phyloP scores from a whole-genome alignment of 2,797 vertebrate species.

The Argentina silus region DNA sequence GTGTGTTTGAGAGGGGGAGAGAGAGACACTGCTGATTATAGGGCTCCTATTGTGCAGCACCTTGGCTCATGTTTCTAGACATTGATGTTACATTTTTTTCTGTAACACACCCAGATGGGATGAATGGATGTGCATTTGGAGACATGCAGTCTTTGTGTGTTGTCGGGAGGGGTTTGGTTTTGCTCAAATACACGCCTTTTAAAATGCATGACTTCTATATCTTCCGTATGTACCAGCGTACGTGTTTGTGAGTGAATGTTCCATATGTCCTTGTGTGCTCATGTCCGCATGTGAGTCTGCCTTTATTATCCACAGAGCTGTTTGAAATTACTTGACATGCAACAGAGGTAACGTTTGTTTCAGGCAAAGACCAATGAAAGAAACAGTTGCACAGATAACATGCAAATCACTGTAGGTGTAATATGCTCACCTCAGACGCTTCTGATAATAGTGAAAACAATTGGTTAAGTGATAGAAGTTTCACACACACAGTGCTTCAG shows the following conservation, averaged over 20 bases:
- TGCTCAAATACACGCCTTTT: slow-evolving; percentile 64
- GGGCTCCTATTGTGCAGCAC: slow-evolving; percentile 65
- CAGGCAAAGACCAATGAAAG: neutral
- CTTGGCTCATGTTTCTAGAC: slow-evolving; percentile 16
- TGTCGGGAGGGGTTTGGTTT: slow-evolving; percentile 22
- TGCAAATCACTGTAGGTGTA: neutral
- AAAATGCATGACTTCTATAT: slow-evolving; percentile 58
- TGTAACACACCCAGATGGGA: slow-evolving; percentile 18
- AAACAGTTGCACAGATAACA: neutral
- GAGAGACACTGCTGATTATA: slow-evolving; percentile 31
- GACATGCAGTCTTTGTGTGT: slow-evolving; percentile 44
- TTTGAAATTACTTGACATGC: slow-evolving; percentile 1
- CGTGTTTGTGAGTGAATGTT: slow-evolving; percentile 19
- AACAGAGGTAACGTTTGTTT: neutral
- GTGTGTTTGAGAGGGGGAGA: slow-evolving; percentile 14
- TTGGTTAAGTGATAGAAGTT: neutral
- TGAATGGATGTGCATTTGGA: slow-evolving; percentile 60
- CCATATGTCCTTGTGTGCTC: slow-evolving; percentile 13
- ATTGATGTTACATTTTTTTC: neutral
- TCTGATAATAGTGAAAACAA: neutral
- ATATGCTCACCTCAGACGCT: neutral
- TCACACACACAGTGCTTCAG: too few relatives aligned
- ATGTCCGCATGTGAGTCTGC: slow-evolving; percentile 44
- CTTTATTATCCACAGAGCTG: slow-evolving; percentile 21
- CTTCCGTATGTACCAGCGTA: slow-evolving; percentile 20